These are phyloP conservation scores for Drosophila parvula DNA, from an alignment of 1,140 invertebrate genomes.

Conservation along the genomic window DNA sequence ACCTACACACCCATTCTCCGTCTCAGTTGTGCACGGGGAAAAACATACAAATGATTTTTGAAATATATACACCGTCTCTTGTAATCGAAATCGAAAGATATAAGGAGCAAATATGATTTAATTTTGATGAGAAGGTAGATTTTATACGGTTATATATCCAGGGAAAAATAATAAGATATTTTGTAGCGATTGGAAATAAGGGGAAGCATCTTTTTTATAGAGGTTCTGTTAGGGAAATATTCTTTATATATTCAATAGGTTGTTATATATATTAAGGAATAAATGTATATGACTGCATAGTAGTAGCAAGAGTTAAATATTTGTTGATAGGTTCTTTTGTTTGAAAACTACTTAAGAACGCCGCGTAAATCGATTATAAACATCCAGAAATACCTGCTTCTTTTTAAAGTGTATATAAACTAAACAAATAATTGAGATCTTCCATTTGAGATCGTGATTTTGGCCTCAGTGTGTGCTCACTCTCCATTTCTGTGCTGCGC, in stretches of 20 bases:
- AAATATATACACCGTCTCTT: not conserved
- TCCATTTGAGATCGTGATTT: not conserved
- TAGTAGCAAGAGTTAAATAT: too few species aligned
- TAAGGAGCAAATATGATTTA: conserved; percentile 4
- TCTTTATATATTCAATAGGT: not conserved
- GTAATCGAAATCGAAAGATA: not conserved
- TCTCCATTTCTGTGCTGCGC: conserved; percentile 1
- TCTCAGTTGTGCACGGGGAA: conserved; percentile 9
- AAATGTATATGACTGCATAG: too few species aligned
- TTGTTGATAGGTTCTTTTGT: too few species aligned
- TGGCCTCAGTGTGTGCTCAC: conserved; percentile 7
- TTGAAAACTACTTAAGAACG: rapidly evolving
- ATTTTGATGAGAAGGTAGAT: not conserved
- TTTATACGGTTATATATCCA: not conserved
- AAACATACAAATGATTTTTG: not conserved
- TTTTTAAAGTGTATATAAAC: too few species aligned
- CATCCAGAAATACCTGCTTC: not conserved
- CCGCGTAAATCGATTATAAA: not conserved
- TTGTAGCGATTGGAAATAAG: not conserved
- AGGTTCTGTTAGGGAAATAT: not conserved
- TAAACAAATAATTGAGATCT: not conserved
- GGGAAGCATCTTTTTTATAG: not conserved
- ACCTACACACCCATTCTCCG: not conserved
- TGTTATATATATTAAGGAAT: not conserved
- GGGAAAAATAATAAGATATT: not conserved